phyloP scores from a whole-genome alignment of 2,888 invertebrate species.

The Dusona sp. region DNA sequence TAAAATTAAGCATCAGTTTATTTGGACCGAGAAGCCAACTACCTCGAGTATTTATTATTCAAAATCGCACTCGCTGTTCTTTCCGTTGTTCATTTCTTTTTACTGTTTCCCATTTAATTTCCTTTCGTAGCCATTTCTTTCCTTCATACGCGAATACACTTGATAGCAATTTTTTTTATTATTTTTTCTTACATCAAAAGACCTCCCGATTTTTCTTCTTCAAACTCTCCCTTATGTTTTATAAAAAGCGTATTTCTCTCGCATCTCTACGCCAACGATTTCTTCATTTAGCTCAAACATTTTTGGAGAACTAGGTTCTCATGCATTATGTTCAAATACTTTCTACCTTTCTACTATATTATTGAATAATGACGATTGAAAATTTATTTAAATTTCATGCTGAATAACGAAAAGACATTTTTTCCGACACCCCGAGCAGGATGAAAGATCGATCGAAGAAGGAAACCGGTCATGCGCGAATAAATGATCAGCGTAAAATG shows the following conservation, averaged over 20 bases:
- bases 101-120: neutral
- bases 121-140: neutral
- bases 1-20: neutral
- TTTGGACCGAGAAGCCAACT: neutral
- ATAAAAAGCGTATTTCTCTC: neutral
- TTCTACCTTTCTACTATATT: neutral
- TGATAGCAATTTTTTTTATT: neutral
- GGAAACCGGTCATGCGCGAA: conserved; percentile 15
- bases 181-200: neutral
- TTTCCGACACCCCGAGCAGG: neutral
- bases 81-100: neutral
- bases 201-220: neutral
- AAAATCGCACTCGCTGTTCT: neutral
- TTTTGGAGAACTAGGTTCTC: neutral
- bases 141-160: neutral
- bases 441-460: conserved; percentile 9
- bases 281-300: neutral
- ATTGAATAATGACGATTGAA: neutral
- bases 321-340: neutral
- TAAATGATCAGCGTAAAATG: conserved; percentile 46
- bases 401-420: conserved; percentile 6
- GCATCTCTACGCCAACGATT: neutral
- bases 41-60: neutral
- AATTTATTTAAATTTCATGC: conserved; percentile 8
- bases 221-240: neutral